Conservation (phyloP, 1,140 invertebrate genomes). For the Pemphigus obesinymphae region DNA sequence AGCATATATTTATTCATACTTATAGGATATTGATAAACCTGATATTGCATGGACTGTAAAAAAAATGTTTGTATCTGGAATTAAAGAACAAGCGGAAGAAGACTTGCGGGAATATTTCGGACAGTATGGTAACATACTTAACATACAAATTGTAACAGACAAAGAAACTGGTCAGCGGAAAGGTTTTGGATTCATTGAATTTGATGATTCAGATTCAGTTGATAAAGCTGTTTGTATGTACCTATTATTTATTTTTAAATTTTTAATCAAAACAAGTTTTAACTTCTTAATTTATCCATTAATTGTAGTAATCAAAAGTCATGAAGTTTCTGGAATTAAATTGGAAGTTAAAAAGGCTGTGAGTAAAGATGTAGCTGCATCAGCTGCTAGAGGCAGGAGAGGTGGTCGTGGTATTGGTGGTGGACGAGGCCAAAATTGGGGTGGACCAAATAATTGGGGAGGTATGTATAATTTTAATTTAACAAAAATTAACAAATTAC, state of each 20-base stretch:
- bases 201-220: slow-evolving; percentile 93
- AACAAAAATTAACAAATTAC: no score
- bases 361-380: slow-evolving; percentile 44
- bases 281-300: background rate
- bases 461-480: background rate
- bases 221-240: slow-evolving; percentile 88
- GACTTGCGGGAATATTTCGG: slow-evolving; percentile 80
- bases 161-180: slow-evolving; percentile 86
- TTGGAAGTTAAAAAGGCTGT: slow-evolving; percentile 49
- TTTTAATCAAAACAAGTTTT: background rate
- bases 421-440: slow-evolving; percentile 40
- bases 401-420: slow-evolving; percentile 44
- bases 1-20: slow-evolving; percentile 12
- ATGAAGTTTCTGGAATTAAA: slow-evolving; percentile 46
- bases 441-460: slow-evolving; percentile 21
- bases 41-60: slow-evolving; percentile 91
- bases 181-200: slow-evolving; percentile 92
- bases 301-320: slow-evolving; percentile 46
- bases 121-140: slow-evolving; percentile 77
- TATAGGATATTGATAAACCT: slow-evolving; percentile 78
- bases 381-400: slow-evolving; percentile 41
- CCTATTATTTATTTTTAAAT: slow-evolving; percentile 37
- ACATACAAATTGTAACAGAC: slow-evolving; percentile 84
- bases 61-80: slow-evolving; percentile 88
- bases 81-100: slow-evolving; percentile 86